Evolutionary conservation across 1,140 invertebrate genomes (phyloP), one percentile per base, ranked within the genome.

Genomic region (Ceratina calcarata): DNA sequence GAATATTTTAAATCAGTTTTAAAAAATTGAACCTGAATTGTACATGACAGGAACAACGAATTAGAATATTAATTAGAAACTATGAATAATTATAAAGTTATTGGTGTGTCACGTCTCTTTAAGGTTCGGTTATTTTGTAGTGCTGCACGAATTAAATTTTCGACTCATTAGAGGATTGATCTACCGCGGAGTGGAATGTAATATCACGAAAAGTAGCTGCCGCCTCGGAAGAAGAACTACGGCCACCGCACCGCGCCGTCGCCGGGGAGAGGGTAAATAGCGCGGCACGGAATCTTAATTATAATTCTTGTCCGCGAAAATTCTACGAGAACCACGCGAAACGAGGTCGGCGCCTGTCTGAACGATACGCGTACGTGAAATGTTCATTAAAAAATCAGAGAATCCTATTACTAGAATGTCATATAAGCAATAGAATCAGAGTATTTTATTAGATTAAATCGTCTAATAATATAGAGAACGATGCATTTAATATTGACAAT

Each of bases 251-350:
- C 27, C 27, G 27, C 27, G 27, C 27, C 27, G 27, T 4, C 4
- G 27, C 2, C 55, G 37, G 60, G 24, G 61, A n/a, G 70, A 62
- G 22, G 37, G 74, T 64, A 57, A 55, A 69, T 68, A 64, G 64
- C 58, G 67, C 53, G 53, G 67, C 27, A 61, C 78, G 88, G 91
- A 88, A 89, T 91, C 91, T 92, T 91, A 91, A 92, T 91, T 91
- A 91, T 92, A 90, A 91, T 91, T 91, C 90, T 91, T 91, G 89
- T 86, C 89, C 89, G 91, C 88, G 87, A 90, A 91, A 90, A 91
- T 91, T 83, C 82, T 84, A 85, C 88, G 85, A 90, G 90, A 90
- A 89, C 87, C 89, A 80, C 84, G 89, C 84, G 8, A 91, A 92
- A 92, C 91, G 90, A 92, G 90, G 87, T 85, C 85, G 89, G 90